Percentiles rank a stretch among this genome's conserved stretches.
Evolutionary conservation across 2,888 invertebrate genomes (phyloP).

Genomic region (Hermaeophaga mercurialis): DNA sequence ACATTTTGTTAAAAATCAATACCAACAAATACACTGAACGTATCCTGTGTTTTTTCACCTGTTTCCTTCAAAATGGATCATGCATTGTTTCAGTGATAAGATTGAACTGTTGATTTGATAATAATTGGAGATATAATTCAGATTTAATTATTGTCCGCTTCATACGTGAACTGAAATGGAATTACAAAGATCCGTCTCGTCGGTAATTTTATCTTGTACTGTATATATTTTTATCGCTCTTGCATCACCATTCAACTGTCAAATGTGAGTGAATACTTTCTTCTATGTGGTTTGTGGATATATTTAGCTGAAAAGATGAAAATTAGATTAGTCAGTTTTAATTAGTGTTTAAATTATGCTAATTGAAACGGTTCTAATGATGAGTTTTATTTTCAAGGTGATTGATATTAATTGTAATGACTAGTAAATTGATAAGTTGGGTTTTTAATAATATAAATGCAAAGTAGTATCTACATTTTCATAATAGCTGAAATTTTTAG

Average conservation of each 20-base stretch:
- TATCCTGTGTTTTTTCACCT: background rate
- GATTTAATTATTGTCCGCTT: slow-evolving; percentile 15
- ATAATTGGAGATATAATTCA: too few relatives aligned
- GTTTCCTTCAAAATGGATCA: slow-evolving; percentile 4
- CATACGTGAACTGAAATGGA: background rate
- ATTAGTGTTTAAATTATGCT: too few relatives aligned
- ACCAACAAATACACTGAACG: background rate
- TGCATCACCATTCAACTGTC: background rate
- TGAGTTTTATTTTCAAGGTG: too few relatives aligned
- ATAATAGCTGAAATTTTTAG: too few relatives aligned
- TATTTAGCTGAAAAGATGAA: background rate
- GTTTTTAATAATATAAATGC: too few relatives aligned
- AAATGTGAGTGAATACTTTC: background rate
- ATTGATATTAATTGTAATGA: too few relatives aligned
- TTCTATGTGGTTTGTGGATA: background rate
- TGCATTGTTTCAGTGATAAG: slow-evolving; percentile 32
- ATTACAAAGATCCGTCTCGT: too few relatives aligned
- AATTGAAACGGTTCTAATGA: too few relatives aligned
- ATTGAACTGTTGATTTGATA: slow-evolving; percentile 32
- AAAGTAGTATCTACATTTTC: too few relatives aligned
- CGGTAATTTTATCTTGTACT: background rate
- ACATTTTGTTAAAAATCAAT: slow-evolving; percentile 49
- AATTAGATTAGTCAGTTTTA: too few relatives aligned
- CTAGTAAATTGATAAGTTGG: too few relatives aligned
- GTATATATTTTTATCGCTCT: background rate